Base-by-base conservation (phyloP, 2,888 invertebrate genomes). In the Isotomurus palustris region DNA sequence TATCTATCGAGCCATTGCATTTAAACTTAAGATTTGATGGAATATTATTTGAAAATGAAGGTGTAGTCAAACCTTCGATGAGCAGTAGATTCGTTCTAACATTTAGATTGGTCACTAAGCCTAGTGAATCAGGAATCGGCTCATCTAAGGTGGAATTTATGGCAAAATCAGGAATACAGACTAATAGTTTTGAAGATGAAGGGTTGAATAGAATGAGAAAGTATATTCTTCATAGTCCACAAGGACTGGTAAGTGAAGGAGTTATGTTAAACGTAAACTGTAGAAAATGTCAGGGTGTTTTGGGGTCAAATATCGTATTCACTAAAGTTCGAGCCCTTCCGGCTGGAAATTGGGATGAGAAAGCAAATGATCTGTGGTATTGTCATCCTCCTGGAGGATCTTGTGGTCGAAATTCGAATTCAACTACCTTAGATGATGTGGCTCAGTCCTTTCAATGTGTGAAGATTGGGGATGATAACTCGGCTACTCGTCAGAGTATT, bases 311-410 rank as follows among this genome's bases (percentile, higher is more conserved):
- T n/a, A 38, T 76, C 0, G 76, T 75, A 45, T 84, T 84, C 74
- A 74, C 78, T 45, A 77, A 84, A 62, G 76, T 84, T 69, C 74
- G 85, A 58, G 83, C 84, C 56, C 73, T 85, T 53, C 84, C 84
- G 1, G 79, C 82, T 0, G 77, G 78, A 17, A 80, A 79, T 74
- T 75, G 80, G 56, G 83, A 83, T 69, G 78, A 71, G 53, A 58
- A 60, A 35, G 67, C 81, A 72, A 78, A 79, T 0, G 84, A 85
- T 62, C 51, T 69, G 24, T 84, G 83, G 82, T 85, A 84, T 72
- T 85, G 85, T 70, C 84, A 84, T 64, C 78, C 78, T 0, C 73
- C 73, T 43, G 77, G 78, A 43, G 29, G 21, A 1, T 19, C 10
- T 3, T 27, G 29, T 2, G 29, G 36, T 28, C 8, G 35, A 4